Percentiles rank a stretch among this genome's conserved stretches.
phyloP scores from a whole-genome alignment of 2,797 vertebrate species.

The Podarcis lilfordi region DNA sequence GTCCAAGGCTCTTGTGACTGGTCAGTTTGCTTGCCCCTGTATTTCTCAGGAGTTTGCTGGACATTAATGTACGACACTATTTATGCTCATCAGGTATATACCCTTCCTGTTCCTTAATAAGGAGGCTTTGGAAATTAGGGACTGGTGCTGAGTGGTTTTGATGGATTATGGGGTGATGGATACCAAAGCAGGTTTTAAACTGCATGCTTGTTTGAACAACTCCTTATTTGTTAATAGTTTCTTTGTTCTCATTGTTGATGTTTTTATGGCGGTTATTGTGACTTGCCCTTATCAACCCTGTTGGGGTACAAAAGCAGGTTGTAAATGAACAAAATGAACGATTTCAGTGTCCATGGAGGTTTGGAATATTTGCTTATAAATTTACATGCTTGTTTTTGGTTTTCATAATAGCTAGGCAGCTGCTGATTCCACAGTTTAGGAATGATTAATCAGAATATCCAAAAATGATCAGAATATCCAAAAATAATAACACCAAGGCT shows the following conservation, averaged over 20 bases:
- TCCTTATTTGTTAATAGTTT: neutral
- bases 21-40: constrained; percentile 92
- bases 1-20: constrained; percentile 90
- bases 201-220: neutral
- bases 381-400: neutral
- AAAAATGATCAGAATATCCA: neutral
- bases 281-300: neutral
- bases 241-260: neutral
- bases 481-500: neutral
- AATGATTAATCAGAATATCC: neutral
- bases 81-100: constrained; percentile 94
- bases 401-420: neutral
- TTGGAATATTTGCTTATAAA: neutral
- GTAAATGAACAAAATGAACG: neutral
- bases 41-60: constrained; percentile 95
- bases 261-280: neutral
- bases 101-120: neutral
- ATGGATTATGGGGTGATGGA: neutral
- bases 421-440: neutral
- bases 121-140: neutral
- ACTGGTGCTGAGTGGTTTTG: neutral
- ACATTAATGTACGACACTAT: constrained; percentile 96
- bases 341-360: neutral
- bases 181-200: neutral
- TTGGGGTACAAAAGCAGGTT: neutral